Conservation (phyloP, 2,797 vertebrate species). For the Sorex maritimensis region DNA sequence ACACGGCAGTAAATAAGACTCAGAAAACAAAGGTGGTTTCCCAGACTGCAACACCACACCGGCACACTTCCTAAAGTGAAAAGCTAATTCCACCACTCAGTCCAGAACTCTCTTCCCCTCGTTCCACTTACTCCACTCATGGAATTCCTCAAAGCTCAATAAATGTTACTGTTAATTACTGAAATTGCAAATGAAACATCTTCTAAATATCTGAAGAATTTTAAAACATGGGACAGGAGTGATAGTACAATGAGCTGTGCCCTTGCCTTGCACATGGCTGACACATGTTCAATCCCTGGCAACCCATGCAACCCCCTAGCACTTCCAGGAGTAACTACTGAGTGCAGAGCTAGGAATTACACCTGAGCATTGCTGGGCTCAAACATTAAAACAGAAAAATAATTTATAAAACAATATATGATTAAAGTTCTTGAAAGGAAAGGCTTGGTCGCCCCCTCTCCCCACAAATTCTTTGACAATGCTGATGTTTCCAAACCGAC, state of each 20-base stretch:
- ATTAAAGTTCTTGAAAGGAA: too few relatives aligned
- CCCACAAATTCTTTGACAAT: too few relatives aligned
- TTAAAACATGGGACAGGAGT: too few relatives aligned
- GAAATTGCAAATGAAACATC: slow-evolving; percentile 33
- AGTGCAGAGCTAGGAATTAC: too few relatives aligned
- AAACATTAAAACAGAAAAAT: too few relatives aligned
- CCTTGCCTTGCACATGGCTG: too few relatives aligned
- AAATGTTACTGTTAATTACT: slow-evolving; percentile 17
- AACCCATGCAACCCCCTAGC: not conserved
- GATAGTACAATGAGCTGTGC: slow-evolving; percentile 4
- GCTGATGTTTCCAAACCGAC: not conserved
- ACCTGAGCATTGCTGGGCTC: too few relatives aligned
- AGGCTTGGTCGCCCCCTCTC: too few relatives aligned
- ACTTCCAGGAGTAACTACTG: too few relatives aligned
- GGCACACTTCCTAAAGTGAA: not conserved
- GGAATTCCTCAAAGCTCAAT: not conserved
- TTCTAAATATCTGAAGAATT: slow-evolving; percentile 47
- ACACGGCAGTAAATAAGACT: slow-evolving; percentile 64
- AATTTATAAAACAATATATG: too few relatives aligned
- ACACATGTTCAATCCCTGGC: too few relatives aligned
- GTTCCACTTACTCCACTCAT: not conserved
- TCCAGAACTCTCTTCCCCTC: not conserved
- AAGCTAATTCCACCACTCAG: not conserved
- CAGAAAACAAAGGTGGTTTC: slow-evolving; percentile 27
- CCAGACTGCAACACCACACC: rapidly evolving